Base-by-base conservation (phyloP, 2,113 vertebrate genomes). In the Rhinoptilus africanus region DNA sequence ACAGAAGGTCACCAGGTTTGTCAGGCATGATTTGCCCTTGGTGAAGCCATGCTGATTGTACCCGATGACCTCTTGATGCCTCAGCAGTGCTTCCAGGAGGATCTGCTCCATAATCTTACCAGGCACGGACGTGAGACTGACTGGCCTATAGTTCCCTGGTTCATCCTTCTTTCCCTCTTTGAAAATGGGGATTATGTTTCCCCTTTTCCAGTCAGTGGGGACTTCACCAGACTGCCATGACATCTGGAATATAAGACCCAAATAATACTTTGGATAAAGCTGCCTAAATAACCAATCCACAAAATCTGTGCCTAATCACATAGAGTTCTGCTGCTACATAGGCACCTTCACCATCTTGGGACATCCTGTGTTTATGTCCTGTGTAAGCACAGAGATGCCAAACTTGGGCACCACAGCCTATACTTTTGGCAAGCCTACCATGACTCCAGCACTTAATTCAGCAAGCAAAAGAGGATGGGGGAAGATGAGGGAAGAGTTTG, bases 281-380 rank as follows among this genome's bases (percentile, higher is more conserved):
- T n/a, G 54, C 20, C 28, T 57, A 79, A 88, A 77, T 17, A 66
- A 85, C 24, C 28, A 73, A 27, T 14, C n/a, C 60, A 59, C 16
- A 75, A 67, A 9, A 41, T 39, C n/a, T 12, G 19, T 22, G 7
- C 41, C 53, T 85, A 11, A 50, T 48, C 54, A 35, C n/a, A 47
- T 19, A 28, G 17, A 60, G 62, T 59, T 50, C 74, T 56, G 59
- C 37, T 69, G 43, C 62, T 59, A 54, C 3, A 0, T 0, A 45
- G 28, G 14, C 53, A 83, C 18, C 18, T 88, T 72, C 53, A 53
- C 11, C 51, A 68, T 21, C 60, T 0, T 14, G 21, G 21, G n/a
- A 69, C 1, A 3, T 14, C 37, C n/a, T 57, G 6, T 1, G 0
- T 60, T 51, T 54, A 23, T 12, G 26, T 45, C 24, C 28, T 47